Base-by-base conservation (phyloP, 2,797 vertebrate genomes). In the Siniperca scherzeri region DNA sequence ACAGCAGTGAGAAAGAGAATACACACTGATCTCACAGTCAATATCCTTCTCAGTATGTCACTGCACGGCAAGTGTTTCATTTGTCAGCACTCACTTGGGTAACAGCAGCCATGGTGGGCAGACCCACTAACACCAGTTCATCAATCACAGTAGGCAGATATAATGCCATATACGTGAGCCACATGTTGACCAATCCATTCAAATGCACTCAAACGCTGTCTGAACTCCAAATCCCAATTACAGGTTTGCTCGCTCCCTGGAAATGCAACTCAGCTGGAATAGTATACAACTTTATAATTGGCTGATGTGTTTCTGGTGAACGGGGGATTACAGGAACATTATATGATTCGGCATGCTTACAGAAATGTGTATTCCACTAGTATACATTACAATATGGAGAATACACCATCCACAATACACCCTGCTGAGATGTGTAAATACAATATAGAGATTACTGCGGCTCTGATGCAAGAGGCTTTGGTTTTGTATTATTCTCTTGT, bases 81-180 rank as follows among this genome's bases (percentile, higher is more conserved):
- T 90, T 75, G 87, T 95, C 89, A 92, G 89, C 77, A 13, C 61
- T 79, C 25, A 14, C 50, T 77, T 74, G 69, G 84, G 74, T 84
- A 90, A 87, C 84, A 69, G 80, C 85, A 76, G 87, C 88, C 62
- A 25, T 53, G 71, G 86, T 82, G 81, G 70, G 77, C 83, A 80
- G 81, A 81, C 82, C 88, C 87, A 70, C 77, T 73, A 85, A 85
- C 84, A 70, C 75, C 62, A 82, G 82, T 89, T 89, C 88, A 95
- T 94, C 90, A 91, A 88, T 94, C 91, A 92, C 72, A 59, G 30
- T 30, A 40, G 72, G 77, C 85, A 82, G 71, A 82, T 75, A 61
- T 65, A 86, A 81, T 72, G 76, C 73, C 80, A 69, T 65, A 79
- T 80, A 81, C 69, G 81, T 91, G 88, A 89, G 82, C 74, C 87